Evolutionary conservation across 2,888 invertebrate species (phyloP).

Genomic region (Sesia bembeciformis): DNA sequence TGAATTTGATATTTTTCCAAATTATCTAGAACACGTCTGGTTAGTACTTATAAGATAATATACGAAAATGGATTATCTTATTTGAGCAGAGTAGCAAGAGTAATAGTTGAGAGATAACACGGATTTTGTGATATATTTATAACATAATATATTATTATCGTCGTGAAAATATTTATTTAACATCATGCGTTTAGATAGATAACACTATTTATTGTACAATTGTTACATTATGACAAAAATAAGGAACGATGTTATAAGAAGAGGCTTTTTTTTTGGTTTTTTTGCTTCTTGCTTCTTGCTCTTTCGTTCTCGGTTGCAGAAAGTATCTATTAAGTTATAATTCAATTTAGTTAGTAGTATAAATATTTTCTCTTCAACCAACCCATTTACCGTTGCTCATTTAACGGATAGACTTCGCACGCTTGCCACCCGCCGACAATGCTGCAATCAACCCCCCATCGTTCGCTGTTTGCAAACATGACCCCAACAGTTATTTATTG

Average conservation of each 20-base stretch:
- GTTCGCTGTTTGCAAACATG: conserved; percentile 47
- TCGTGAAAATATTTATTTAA: not conserved
- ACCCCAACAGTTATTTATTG: conserved; percentile 23
- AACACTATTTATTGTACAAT: too few species aligned
- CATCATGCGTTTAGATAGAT: not conserved
- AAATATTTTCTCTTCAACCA: conserved; percentile 1
- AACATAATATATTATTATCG: too few species aligned
- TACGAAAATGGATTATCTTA: too few species aligned
- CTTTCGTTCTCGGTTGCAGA: too few species aligned
- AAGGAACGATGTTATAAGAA: not conserved
- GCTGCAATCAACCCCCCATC: conserved; percentile 57
- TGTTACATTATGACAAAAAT: too few species aligned
- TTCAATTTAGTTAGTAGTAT: not conserved
- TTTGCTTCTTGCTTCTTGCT: not conserved
- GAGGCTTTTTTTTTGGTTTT: not conserved
- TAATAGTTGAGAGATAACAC: too few species aligned
- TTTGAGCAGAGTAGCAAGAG: too few species aligned
- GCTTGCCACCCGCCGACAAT: conserved; percentile 30
- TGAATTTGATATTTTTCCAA: too few species aligned
- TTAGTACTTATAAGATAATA: too few species aligned
- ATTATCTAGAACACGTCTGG: too few species aligned
- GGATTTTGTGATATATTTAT: too few species aligned
- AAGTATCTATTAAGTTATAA: too few species aligned
- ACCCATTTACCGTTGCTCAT: conserved; percentile 6
- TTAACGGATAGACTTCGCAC: conserved; percentile 13